phyloP scores from a whole-genome alignment of 2,113 vertebrate species.

The Gnathonemus longibarbis region DNA sequence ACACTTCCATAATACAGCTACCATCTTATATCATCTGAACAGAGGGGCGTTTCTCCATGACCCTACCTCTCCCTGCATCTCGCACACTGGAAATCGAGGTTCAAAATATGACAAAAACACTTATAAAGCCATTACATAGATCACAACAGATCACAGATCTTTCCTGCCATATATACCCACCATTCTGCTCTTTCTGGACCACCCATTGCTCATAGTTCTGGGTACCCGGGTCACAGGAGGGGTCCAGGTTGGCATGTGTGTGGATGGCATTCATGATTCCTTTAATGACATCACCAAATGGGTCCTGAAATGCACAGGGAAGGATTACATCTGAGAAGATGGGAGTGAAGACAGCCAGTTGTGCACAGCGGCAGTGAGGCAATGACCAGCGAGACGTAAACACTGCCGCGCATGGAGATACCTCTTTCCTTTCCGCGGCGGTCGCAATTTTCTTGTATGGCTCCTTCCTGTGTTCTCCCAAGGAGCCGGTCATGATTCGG shows the following conservation, averaged over 20 bases:
- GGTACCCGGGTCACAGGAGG: constrained; percentile 74
- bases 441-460: constrained; percentile 66
- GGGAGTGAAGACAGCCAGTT: neutral
- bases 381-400: neutral
- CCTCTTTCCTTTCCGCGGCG: constrained; percentile 69
- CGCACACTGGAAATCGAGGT: neutral
- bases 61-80: neutral
- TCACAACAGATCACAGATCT: neutral
- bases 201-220: constrained; percentile 91
- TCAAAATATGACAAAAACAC: neutral
- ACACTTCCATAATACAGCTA: neutral
- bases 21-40: neutral
- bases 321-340: neutral
- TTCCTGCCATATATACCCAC: constrained; percentile 48
- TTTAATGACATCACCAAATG: constrained; percentile 78
- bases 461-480: constrained; percentile 64
- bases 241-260: constrained; percentile 59
- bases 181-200: constrained; percentile 72
- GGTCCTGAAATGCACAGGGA: constrained; percentile 69
- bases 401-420: constrained; percentile 34
- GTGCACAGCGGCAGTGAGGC: neutral
- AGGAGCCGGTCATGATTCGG: constrained; percentile 73
- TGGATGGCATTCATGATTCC: constrained; percentile 84
- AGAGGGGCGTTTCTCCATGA: neutral
- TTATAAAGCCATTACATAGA: neutral